Conservation (phyloP, 2,888 invertebrate species). For the Cephus rjabovi region DNA sequence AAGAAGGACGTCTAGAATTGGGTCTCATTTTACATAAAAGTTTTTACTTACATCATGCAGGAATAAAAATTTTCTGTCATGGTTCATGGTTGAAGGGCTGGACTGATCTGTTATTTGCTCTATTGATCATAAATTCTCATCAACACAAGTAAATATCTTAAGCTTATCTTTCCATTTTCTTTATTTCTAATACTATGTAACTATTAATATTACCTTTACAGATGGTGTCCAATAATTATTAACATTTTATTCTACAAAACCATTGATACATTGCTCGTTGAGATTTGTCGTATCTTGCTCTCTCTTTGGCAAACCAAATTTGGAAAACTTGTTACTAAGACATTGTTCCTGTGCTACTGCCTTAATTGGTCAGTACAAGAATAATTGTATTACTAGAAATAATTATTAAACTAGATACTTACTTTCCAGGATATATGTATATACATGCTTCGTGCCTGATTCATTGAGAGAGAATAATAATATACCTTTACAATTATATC, state of each 20-base stretch:
- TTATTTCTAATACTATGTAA: no score
- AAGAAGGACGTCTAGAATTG: conserved; percentile 33
- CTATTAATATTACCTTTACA: conserved; percentile 18
- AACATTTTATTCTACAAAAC: conserved; percentile 41
- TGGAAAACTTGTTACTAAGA: conserved; percentile 37
- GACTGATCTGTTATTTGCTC: conserved; percentile 45
- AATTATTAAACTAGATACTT: background rate
- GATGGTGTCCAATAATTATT: conserved; percentile 33
- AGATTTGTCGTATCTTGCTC: conserved; percentile 38
- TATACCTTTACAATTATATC: conserved; percentile 34
- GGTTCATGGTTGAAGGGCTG: conserved; percentile 45
- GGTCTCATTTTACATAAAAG: conserved; percentile 44
- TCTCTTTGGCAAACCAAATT: conserved; percentile 34
- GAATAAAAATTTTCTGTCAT: conserved; percentile 38
- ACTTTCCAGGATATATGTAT: conserved; percentile 46
- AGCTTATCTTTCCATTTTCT: no score
- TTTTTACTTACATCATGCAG: conserved; percentile 47
- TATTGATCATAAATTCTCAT: conserved; percentile 37
- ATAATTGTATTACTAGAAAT: no score
- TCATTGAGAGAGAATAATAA: conserved; percentile 31
- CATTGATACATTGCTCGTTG: conserved; percentile 35
- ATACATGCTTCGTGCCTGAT: conserved; percentile 46
- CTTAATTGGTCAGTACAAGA: conserved; percentile 44
- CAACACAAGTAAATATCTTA: conserved; percentile 40
- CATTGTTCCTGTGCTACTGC: conserved; percentile 44